These are phyloP conservation scores for Tipula unca DNA, from an alignment of 2,888 invertebrate genomes.

Conservation along the genomic window DNA sequence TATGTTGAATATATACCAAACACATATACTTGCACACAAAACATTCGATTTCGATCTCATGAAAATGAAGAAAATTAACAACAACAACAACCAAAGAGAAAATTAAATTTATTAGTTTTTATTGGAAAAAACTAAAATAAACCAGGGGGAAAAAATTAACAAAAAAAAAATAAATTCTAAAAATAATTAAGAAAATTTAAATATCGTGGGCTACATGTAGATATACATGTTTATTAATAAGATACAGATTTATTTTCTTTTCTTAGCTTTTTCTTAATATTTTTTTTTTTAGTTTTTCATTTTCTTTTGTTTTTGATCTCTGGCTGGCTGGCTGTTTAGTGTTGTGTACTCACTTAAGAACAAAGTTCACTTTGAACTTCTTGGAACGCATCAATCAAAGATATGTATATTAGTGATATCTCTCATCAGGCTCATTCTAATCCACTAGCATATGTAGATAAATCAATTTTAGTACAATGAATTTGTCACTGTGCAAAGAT, in stretches of 20 bases:
- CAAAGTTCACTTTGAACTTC: not conserved
- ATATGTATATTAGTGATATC: not conserved
- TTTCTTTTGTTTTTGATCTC: not conserved
- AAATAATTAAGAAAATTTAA: not conserved
- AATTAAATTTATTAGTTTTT: not conserved
- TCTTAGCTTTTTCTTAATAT: not conserved
- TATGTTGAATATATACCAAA: not conserved
- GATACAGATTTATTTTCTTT: slow-evolving; percentile 4
- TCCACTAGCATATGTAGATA: not conserved
- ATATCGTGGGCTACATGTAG: not conserved
- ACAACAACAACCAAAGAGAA: not conserved
- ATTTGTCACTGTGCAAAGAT: no score
- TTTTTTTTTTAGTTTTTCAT: not conserved
- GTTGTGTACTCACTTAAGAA: not conserved
- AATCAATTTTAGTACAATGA: not conserved
- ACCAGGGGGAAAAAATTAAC: not conserved
- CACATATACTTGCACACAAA: not conserved
- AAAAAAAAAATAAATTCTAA: not conserved
- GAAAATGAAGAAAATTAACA: not conserved
- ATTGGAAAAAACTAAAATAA: not conserved
- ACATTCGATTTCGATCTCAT: not conserved
- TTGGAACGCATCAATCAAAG: not conserved
- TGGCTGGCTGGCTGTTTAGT: not conserved
- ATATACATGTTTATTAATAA: not conserved
- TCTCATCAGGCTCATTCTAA: not conserved